Evolutionary conservation across 2,888 invertebrate genomes (phyloP).

Genomic region (Andrena marginata): DNA sequence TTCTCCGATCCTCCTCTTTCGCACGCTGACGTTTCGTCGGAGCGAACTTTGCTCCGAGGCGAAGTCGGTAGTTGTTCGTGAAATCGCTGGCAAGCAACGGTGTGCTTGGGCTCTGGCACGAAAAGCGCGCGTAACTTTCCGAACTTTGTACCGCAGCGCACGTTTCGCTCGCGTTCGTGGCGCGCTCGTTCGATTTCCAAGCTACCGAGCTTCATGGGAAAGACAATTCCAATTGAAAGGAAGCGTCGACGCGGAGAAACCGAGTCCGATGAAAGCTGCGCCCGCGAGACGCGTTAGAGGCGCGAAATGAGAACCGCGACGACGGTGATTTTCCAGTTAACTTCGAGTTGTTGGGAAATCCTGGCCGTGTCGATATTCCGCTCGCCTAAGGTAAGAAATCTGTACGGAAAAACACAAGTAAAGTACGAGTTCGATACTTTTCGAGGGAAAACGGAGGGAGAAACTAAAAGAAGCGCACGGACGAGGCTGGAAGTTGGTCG

Average conservation of each 20-base stretch:
- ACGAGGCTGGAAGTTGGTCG: background rate
- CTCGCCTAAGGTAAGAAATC: background rate
- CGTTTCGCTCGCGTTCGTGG: background rate
- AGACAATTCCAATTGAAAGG: background rate
- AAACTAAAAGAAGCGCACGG: background rate
- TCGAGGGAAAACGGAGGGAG: background rate
- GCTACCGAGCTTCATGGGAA: background rate
- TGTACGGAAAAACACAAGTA: background rate
- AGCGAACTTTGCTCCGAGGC: slow-evolving; percentile 32
- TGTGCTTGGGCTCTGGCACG: slow-evolving; percentile 16
- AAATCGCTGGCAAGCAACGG: slow-evolving; percentile 1
- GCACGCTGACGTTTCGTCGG: slow-evolving; percentile 5
- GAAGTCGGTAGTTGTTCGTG: slow-evolving; percentile 1
- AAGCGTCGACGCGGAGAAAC: no score
- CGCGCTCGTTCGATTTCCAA: no score
- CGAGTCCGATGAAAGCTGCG: no score
- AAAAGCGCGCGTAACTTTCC: background rate
- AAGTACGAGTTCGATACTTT: background rate
- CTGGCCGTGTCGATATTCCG: background rate
- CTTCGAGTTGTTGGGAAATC: background rate
- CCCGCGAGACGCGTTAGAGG: no score
- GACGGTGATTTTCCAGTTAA: background rate
- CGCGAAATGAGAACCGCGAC: no score
- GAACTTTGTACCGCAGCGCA: background rate
- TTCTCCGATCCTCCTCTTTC: background rate